Evolutionary conservation across 2,113 vertebrate genomes (phyloP).

Genomic region (Morone chrysops): DNA sequence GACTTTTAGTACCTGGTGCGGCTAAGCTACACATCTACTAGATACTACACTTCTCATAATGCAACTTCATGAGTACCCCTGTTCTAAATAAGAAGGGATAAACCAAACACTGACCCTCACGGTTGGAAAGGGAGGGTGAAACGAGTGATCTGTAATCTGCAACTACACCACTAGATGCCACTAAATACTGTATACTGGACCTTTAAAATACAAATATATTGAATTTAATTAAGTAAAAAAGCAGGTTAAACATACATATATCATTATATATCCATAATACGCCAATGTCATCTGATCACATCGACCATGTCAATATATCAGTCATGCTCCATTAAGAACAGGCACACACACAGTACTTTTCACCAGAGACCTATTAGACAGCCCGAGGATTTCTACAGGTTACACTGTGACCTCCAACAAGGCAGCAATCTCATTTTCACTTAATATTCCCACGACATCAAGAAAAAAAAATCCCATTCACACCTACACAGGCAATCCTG

Average conservation of each 20-base stretch:
- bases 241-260: neutral
- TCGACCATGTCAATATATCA: neutral
- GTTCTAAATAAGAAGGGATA: neutral
- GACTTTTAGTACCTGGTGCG: too few relatives aligned
- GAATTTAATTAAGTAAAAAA: too few relatives aligned
- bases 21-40: too few relatives aligned
- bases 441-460: constrained; percentile 27
- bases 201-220: too few relatives aligned
- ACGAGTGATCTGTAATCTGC: too few relatives aligned
- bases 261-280: neutral
- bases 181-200: too few relatives aligned
- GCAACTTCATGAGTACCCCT: neutral
- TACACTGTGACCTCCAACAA: neutral
- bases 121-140: too few relatives aligned
- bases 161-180: neutral
- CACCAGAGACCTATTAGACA: neutral
- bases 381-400: neutral
- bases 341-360: neutral
- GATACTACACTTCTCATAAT: too few relatives aligned
- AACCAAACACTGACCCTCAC: too few relatives aligned
- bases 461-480: constrained; percentile 57
- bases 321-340: neutral
- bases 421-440: constrained; percentile 37
- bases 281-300: neutral
- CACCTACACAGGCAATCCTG: constrained; percentile 39